A percentile compares a stretch with the other conserved stretches of the same genome.
Conservation (phyloP, 2,888 invertebrate species). For the Pomacea canaliculata region DNA sequence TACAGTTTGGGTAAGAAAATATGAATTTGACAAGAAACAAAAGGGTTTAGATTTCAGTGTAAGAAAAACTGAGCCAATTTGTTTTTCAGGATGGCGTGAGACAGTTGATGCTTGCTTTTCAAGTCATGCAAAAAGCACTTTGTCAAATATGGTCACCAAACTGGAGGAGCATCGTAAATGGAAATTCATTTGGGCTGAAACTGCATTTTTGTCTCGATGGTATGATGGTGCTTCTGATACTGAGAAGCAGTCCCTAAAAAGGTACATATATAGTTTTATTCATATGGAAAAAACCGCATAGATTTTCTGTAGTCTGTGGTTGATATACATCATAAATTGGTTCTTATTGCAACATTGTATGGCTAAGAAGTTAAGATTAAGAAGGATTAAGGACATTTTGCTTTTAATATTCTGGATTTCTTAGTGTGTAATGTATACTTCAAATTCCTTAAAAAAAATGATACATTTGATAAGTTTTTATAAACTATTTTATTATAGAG, state of each 20-base stretch:
- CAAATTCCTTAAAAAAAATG: not conserved
- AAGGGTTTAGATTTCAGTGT: no score
- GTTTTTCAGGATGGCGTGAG: slow-evolving; percentile 84
- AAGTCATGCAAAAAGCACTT: slow-evolving; percentile 87
- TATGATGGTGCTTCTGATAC: slow-evolving; percentile 79
- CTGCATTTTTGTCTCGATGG: slow-evolving; percentile 92
- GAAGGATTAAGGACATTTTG: not conserved
- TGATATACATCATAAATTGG: no score
- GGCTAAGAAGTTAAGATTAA: not conserved
- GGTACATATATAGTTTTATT: slow-evolving; percentile 43
- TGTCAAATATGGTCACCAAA: slow-evolving; percentile 89
- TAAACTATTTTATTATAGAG: slow-evolving; percentile 70
- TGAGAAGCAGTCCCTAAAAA: slow-evolving; percentile 72
- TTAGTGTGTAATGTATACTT: no score
- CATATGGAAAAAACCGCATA: no score
- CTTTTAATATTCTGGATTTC: no score
- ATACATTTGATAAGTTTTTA: no score
- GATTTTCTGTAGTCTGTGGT: no score
- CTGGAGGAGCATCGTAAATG: slow-evolving; percentile 81
- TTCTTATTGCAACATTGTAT: not conserved
- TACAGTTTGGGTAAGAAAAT: no score
- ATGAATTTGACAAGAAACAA: no score
- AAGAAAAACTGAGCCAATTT: no score
- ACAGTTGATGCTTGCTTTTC: slow-evolving; percentile 94
- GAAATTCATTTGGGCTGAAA: slow-evolving; percentile 98